phyloP scores from a whole-genome alignment of 2,888 invertebrate species.

The Folsomia candida region DNA sequence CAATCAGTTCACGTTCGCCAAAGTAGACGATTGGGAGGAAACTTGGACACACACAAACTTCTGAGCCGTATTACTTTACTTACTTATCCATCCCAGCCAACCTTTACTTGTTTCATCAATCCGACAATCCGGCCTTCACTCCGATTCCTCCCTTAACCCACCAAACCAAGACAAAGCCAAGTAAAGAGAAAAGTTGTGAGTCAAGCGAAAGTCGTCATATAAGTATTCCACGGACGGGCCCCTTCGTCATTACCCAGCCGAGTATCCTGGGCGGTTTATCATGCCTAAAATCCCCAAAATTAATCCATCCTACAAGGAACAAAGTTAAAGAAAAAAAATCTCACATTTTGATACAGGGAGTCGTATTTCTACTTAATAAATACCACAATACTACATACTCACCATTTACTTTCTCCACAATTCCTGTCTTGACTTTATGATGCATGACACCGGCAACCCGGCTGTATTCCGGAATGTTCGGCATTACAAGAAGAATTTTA shows the following conservation, averaged over 20 bases:
- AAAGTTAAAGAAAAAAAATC: too few species aligned
- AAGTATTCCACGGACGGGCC: too few species aligned
- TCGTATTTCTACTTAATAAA: too few species aligned
- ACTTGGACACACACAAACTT: slow-evolving; percentile 17
- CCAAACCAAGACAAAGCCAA: background rate
- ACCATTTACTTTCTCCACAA: too few species aligned
- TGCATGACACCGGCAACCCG: background rate
- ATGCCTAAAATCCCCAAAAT: background rate
- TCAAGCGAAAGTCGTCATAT: too few species aligned
- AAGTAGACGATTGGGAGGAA: slow-evolving; percentile 24
- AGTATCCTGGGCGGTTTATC: background rate
- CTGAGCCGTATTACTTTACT: slow-evolving; percentile 17
- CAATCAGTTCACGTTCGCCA: slow-evolving; percentile 50
- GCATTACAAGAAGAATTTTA: background rate
- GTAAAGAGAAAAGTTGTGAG: background rate
- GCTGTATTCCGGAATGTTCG: background rate
- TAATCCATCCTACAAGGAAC: too few species aligned
- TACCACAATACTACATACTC: background rate
- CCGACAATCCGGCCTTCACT: background rate
- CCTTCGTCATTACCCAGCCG: background rate
- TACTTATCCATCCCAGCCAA: slow-evolving; percentile 7
- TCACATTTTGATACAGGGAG: too few species aligned
- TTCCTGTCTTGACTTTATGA: too few species aligned
- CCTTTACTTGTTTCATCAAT: slow-evolving; percentile 11
- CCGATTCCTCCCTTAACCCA: background rate